phyloP scores from a whole-genome alignment of 2,888 invertebrate species.

The Leistus spinibarbis region DNA sequence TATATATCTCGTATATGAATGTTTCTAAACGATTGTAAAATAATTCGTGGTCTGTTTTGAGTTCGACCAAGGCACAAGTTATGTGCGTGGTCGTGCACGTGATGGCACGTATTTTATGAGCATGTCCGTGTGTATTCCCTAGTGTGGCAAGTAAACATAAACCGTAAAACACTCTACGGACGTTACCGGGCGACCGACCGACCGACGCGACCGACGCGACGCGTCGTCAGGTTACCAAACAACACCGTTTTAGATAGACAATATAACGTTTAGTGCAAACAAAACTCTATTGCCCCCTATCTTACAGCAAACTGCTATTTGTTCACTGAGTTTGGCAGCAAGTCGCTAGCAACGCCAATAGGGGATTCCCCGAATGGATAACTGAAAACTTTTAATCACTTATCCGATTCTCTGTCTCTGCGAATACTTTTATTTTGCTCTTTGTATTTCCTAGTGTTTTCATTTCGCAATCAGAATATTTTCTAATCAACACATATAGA shows the following conservation, averaged over 20 bases:
- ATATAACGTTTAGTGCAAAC: background rate
- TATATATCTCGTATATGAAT: too few species aligned
- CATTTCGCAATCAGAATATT: background rate
- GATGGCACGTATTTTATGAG: background rate
- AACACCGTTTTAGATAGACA: background rate
- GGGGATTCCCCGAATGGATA: background rate
- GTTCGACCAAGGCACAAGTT: background rate
- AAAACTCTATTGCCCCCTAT: background rate
- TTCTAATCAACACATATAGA: background rate
- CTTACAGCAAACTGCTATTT: background rate
- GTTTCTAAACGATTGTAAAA: background rate
- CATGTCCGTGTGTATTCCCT: background rate
- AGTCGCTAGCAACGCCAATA: background rate
- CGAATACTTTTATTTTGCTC: background rate
- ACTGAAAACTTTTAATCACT: background rate
- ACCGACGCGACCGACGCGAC: too few species aligned
- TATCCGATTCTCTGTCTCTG: background rate
- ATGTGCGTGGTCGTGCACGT: background rate
- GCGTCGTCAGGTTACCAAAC: background rate
- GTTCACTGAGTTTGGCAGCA: background rate
- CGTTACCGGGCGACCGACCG: too few species aligned
- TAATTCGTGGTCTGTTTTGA: too few species aligned
- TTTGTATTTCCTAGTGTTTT: background rate
- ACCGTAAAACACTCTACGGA: background rate
- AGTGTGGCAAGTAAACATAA: background rate